Evolutionary conservation across 2,797 vertebrate species (phyloP).

Genomic region (Furcifer pardalis): DNA sequence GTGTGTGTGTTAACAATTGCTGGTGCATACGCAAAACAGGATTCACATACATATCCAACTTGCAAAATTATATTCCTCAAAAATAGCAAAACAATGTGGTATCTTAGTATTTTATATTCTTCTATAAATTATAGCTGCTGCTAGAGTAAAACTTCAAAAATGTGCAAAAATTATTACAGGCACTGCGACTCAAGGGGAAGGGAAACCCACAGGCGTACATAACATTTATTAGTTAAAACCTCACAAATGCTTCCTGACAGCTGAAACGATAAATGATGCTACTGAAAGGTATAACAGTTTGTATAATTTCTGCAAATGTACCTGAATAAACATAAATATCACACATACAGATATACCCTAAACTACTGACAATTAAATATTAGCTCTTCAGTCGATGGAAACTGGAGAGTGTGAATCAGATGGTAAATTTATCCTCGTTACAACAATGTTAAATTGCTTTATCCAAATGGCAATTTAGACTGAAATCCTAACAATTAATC

Average conservation of each 20-base stretch:
- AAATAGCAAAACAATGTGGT: conserved; percentile 27
- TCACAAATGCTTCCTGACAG: conserved; percentile 12
- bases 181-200: conserved; percentile 44
- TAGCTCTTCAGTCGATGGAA: conserved; percentile 30
- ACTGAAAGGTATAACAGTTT: background rate
- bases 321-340: background rate
- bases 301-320: background rate
- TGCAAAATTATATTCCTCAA: background rate
- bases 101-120: conserved; percentile 36
- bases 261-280: background rate
- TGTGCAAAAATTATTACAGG: conserved; percentile 13
- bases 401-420: conserved; percentile 2
- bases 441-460: background rate
- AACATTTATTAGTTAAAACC: conserved; percentile 59
- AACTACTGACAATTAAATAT: conserved; percentile 13
- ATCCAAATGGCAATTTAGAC: background rate
- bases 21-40: conserved; percentile 37
- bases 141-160: background rate
- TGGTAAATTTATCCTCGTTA: background rate
- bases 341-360: conserved; percentile 18
- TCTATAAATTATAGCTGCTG: conserved; percentile 25
- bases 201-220: conserved; percentile 52
- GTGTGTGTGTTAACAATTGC: conserved; percentile 38
- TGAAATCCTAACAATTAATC: conserved; percentile 11
- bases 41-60: conserved; percentile 36